phyloP scores from a whole-genome alignment of 2,797 vertebrate genomes.

The Megalops cyprinoides region DNA sequence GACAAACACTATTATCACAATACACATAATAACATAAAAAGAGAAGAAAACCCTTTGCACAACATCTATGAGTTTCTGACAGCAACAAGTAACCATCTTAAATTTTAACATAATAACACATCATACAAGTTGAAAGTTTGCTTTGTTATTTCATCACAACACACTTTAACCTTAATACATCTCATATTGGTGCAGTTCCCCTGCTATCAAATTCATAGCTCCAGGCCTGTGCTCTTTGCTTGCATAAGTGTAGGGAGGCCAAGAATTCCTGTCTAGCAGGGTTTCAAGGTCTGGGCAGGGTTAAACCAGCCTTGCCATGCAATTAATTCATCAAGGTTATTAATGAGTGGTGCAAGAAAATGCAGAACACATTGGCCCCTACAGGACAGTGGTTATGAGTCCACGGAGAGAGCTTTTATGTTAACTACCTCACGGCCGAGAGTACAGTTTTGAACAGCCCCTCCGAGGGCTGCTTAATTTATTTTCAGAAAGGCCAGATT shows the following conservation, averaged over 20 bases:
- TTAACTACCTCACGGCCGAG: conserved; percentile 21
- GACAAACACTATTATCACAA: too few species aligned
- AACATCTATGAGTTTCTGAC: too few species aligned
- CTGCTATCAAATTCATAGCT: neutral
- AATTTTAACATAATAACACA: neutral
- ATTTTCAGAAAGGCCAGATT: conserved; percentile 23
- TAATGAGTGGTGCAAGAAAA: conserved; percentile 13
- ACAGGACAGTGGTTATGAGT: conserved; percentile 16
- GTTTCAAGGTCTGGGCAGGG: neutral
- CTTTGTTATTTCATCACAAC: neutral
- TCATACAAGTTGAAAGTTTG: neutral
- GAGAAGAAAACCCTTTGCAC: too few species aligned
- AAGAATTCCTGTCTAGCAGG: neutral
- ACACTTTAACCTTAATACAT: neutral
- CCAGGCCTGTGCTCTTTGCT: neutral
- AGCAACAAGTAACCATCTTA: too few species aligned
- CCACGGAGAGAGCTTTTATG: neutral
- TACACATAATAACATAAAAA: too few species aligned
- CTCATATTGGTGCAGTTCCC: too few species aligned
- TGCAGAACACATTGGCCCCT: conserved; percentile 7
- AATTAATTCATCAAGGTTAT: conserved; percentile 19
- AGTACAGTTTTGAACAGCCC: conserved; percentile 4
- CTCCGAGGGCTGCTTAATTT: neutral
- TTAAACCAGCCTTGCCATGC: conserved; percentile 4
- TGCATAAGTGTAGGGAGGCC: neutral